Percentiles rank a stretch among this genome's conserved stretches.
Evolutionary conservation across 2,888 invertebrate genomes (phyloP).

Genomic region (Hemaris fuciformis): DNA sequence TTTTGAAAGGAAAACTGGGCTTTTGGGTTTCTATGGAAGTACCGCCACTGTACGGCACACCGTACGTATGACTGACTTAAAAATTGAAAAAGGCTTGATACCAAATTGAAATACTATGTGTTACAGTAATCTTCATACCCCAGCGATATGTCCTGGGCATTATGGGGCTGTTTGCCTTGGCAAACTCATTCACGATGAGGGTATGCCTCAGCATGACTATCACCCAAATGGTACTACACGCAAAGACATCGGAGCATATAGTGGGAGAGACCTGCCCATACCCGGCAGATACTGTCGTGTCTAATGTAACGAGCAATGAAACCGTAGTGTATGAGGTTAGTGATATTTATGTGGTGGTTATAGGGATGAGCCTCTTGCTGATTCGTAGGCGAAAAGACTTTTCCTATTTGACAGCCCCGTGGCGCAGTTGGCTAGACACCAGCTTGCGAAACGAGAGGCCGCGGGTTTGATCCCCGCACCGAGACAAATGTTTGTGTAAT

Average conservation of each 20-base stretch:
- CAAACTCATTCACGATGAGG: conserved; percentile 88
- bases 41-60: too few species aligned
- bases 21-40: too few species aligned
- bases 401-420: too few species aligned
- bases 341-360: not conserved
- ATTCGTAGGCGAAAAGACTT: too few species aligned
- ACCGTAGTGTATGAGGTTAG: conserved; percentile 36
- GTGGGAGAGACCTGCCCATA: conserved; percentile 79
- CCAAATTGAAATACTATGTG: too few species aligned
- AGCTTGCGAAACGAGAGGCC: too few species aligned
- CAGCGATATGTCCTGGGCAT: conserved; percentile 86
- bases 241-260: conserved; percentile 52
- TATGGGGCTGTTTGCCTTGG: conserved; percentile 86
- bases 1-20: too few species aligned
- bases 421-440: too few species aligned
- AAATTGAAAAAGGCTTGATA: too few species aligned
- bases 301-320: conserved; percentile 26
- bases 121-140: conserved; percentile 82
- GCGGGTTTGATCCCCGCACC: too few species aligned
- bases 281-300: conserved; percentile 5
- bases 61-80: too few species aligned
- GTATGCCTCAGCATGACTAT: conserved; percentile 87
- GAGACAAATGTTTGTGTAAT: too few species aligned
- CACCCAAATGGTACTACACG: conserved; percentile 83
- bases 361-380: not conserved